Evolutionary conservation across 2,113 vertebrate genomes (phyloP), one percentile per base, ranked within the genome.

Genomic region (Clarias magur): DNA sequence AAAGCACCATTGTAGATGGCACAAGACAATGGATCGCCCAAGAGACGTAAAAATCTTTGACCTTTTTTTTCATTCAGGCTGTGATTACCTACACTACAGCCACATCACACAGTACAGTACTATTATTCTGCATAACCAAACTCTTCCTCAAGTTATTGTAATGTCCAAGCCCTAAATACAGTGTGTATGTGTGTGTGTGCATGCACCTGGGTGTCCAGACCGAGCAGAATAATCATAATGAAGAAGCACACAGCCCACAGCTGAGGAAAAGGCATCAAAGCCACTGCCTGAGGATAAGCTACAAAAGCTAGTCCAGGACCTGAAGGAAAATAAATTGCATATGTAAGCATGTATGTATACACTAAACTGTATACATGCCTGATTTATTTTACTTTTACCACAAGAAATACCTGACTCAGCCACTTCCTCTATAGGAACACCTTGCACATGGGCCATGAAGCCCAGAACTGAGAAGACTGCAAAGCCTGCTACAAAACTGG

Each of bases 401-500:
- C 10, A 70, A 27, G 54, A 79, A 57, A 63, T 93, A 95, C 95
- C 95, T 91, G 95, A 95, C 84, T 95, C 95, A 0, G 95, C 95
- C 76, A 96, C 95, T 7, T 94, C 88, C 57, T 89, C 91, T 23
- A 96, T 92, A 30, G 94, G 88, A 75, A 92, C 88, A 0, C 93
- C 93, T 79, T 95, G 94, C 81, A 95, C 87, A 13, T 94, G 88
- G n/a, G 95, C 92, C 95, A 96, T 96, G 90, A 96, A 96, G 21
- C 95, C 95, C 67, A 96, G 89, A 80, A 96, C 93, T 0, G 95
- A 95, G 91, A 95, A 95, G 34, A 96, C 94, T 0, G 94, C 94
- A 85, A 96, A 95, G 0, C 95, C 95, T 83, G 94, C 95, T 0
- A 95, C 92, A 0, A 96, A 2, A 53, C 95, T 96, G 83, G 95